Percentiles rank a stretch among this genome's conserved stretches.
phyloP scores from a whole-genome alignment of 2,888 invertebrate genomes.

The Latheticus oryzae region DNA sequence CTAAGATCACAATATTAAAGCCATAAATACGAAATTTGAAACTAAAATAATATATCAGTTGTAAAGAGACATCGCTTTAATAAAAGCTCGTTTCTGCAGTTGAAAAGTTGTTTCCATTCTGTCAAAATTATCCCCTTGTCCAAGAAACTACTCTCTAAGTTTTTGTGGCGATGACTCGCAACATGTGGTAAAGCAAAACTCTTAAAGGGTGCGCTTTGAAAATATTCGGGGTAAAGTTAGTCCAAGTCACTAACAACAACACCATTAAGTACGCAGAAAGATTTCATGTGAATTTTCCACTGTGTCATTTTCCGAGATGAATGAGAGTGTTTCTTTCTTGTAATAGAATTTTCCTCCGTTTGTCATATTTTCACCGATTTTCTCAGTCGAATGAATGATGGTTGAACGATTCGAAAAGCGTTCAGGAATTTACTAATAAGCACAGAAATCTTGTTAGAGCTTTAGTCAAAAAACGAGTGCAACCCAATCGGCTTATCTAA shows the following conservation, averaged over 20 bases:
- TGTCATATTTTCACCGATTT: too few species aligned
- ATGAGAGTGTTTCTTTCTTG: conserved; percentile 1
- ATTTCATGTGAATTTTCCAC: conserved; percentile 18
- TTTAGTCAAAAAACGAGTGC: conserved; percentile 10
- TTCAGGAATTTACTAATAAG: conserved; percentile 12
- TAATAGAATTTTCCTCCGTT: conserved; percentile 1
- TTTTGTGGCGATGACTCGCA: conserved; percentile 26
- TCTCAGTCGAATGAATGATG: too few species aligned
- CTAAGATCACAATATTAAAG: conserved; percentile 40
- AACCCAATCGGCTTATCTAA: conserved; percentile 38
- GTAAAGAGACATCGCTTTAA: conserved; percentile 13
- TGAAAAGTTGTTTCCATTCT: conserved; percentile 16
- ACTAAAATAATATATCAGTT: conserved; percentile 34
- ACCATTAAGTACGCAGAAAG: conserved; percentile 22
- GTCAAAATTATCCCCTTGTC: conserved; percentile 22
- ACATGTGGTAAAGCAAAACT: conserved; percentile 31
- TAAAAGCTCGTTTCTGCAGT: conserved; percentile 17
- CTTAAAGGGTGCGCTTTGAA: conserved; percentile 14
- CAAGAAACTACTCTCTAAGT: conserved; percentile 22
- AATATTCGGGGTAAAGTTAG: conserved; percentile 19
- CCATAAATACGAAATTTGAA: conserved; percentile 38
- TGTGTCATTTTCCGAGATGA: conserved; percentile 4
- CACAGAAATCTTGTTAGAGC: conserved; percentile 9
- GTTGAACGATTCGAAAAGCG: too few species aligned
- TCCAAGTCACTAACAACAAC: conserved; percentile 12